Evolutionary conservation across 2,113 vertebrate species (phyloP).

Genomic region (Megaceryle torquata): DNA sequence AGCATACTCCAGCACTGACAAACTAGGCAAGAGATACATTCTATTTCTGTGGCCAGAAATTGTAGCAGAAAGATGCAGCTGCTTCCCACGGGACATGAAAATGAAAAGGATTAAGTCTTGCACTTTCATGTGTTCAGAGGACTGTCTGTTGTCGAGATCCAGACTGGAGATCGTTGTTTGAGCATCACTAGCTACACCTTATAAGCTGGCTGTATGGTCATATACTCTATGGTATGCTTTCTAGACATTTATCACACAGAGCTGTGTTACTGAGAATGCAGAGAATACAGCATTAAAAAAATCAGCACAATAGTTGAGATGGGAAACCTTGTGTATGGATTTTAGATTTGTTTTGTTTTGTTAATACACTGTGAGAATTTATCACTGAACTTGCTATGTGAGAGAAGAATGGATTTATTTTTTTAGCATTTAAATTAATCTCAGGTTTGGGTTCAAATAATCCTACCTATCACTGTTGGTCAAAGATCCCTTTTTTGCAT

Average conservation of each 20-base stretch:
- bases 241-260: background rate
- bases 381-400: background rate
- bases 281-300: background rate
- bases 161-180: background rate
- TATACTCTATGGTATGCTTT: fast-evolving
- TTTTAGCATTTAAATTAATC: background rate
- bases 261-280: background rate
- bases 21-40: background rate
- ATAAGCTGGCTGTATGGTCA: background rate
- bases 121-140: background rate
- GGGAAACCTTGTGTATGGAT: background rate
- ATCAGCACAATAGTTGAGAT: background rate
- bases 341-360: too few species aligned
- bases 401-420: background rate
- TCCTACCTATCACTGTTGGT: background rate
- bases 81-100: background rate
- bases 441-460: background rate
- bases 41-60: background rate
- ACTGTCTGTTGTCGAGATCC: background rate
- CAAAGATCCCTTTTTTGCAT: background rate
- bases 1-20: background rate
- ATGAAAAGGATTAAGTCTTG: background rate
- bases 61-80: background rate
- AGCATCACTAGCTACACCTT: background rate
- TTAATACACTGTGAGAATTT: background rate